Evolutionary conservation across 2,113 vertebrate genomes (phyloP).

Genomic region (Pleuronectes platessa): DNA sequence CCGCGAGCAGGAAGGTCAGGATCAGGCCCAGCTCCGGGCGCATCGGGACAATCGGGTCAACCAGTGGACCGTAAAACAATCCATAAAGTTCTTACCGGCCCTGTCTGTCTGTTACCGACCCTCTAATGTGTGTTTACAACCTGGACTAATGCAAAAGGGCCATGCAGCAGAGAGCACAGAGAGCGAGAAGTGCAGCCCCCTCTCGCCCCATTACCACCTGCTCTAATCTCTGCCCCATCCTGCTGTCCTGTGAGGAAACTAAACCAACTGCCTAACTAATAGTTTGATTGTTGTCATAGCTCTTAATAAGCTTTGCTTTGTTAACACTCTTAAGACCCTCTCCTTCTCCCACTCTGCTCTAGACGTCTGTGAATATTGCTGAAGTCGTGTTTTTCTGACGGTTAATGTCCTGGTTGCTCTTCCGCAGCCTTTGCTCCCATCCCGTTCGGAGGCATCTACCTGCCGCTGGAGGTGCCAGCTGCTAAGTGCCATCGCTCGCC

Average conservation of each 20-base stretch:
- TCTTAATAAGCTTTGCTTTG: conserved; percentile 6
- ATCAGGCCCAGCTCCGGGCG: too few relatives aligned
- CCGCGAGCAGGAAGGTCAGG: too few relatives aligned
- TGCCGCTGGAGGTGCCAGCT: conserved; percentile 93
- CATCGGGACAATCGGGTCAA: too few relatives aligned
- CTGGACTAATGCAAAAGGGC: too few relatives aligned
- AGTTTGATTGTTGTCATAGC: not conserved
- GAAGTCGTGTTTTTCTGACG: not conserved
- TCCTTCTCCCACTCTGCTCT: not conserved
- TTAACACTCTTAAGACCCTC: not conserved
- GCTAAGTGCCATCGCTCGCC: conserved; percentile 94
- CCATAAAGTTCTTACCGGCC: too few relatives aligned
- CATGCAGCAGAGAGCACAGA: too few relatives aligned
- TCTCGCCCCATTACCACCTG: too few relatives aligned
- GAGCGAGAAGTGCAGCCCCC: too few relatives aligned
- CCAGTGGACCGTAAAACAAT: too few relatives aligned
- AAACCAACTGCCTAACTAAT: not conserved
- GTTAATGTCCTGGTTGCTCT: not conserved
- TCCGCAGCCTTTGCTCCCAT: conserved; percentile 93
- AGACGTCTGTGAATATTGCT: not conserved
- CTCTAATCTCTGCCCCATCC: too few relatives aligned
- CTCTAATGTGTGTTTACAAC: too few relatives aligned
- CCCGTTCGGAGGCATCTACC: conserved; percentile 96
- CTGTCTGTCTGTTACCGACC: too few relatives aligned
- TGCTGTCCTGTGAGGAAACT: not conserved